phyloP scores from a whole-genome alignment of 2,797 vertebrate genomes.

The Denticeps clupeoides region DNA sequence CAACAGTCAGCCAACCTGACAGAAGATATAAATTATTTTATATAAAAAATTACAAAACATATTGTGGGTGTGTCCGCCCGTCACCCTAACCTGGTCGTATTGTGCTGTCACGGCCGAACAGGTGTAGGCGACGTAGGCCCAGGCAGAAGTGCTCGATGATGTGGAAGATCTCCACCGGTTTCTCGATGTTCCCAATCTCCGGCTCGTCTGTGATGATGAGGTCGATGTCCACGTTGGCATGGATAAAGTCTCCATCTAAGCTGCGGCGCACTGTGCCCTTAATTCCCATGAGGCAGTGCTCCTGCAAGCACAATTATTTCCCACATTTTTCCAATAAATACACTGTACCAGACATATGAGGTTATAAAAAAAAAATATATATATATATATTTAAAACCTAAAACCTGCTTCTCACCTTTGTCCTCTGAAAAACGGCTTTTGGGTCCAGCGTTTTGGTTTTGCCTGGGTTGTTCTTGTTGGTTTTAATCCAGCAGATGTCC shows the following conservation, averaged over 20 bases:
- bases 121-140: constrained; percentile 81
- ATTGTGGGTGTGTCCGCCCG: background rate
- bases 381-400: background rate
- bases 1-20: constrained; percentile 96
- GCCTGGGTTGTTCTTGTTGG: constrained; percentile 95
- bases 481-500: constrained; percentile 99
- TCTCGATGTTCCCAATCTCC: constrained; percentile 94
- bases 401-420: constrained; percentile 67
- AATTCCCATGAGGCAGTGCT: constrained; percentile 98
- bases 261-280: constrained; percentile 91
- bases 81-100: constrained; percentile 86
- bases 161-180: constrained; percentile 96
- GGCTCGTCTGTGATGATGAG: constrained; percentile 96
- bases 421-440: constrained; percentile 95
- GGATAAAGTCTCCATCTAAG: constrained; percentile 93
- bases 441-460: constrained; percentile 95
- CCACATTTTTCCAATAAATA: no score
- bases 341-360: no score
- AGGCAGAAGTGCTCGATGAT: constrained; percentile 98
- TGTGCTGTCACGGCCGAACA: constrained; percentile 92
- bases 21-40: background rate
- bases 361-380: no score
- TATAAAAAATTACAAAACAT: background rate
- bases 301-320: constrained; percentile 46
- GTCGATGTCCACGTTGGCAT: constrained; percentile 96